Evolutionary conservation across 2,888 invertebrate species (phyloP), one percentile per base, ranked within the genome.

Genomic region (Scotopteryx bipunctaria): DNA sequence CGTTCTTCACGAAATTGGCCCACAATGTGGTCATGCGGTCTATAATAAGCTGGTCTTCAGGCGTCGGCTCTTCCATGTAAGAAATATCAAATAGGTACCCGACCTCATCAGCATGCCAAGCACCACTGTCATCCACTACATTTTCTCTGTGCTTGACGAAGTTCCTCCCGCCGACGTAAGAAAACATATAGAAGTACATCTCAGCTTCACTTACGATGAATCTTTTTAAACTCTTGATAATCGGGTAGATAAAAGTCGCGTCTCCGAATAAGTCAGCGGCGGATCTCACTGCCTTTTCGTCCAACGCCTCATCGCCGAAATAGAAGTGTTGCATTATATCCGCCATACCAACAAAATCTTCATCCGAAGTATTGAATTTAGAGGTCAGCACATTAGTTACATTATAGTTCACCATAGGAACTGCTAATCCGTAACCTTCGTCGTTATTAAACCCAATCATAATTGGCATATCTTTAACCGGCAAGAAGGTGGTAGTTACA

Each of bases 1-100:
- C 70, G 37, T 66, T 69, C 66, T 78, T 81, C 5, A 64, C 73
- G 58, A 78, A 79, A 53, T 80, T 80, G 0, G 76, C 51, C 80
- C 80, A 80, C 32, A 80, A 40, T 3, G 73, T 67, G 3, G 78
- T 78, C 6, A 80, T 61, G 8, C 67, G 66, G 37, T 79, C 74
- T 19, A 79, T 69, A 1, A 70, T 55, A 1, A 70, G 48, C 51
- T 73, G 71, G 46, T 80, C 80, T 37, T 68, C 63, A 9, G 55
- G 48, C 0, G 63, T 57, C 1, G 69, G 67, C 9, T 56, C 55
- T 3, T 65, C 56, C 47, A 74, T 56, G 14, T 61, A 69, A 0
- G 62, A 64, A 5, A 71, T 55, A 33, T 78, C 76, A 42, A 76
- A 81, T 5, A 80, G 53, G 55, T 78, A 81, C 15, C 75, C 65